Evolutionary conservation across 2,797 vertebrate species (phyloP), one percentile per base, ranked within the genome.

Genomic region (Nasua narica): DNA sequence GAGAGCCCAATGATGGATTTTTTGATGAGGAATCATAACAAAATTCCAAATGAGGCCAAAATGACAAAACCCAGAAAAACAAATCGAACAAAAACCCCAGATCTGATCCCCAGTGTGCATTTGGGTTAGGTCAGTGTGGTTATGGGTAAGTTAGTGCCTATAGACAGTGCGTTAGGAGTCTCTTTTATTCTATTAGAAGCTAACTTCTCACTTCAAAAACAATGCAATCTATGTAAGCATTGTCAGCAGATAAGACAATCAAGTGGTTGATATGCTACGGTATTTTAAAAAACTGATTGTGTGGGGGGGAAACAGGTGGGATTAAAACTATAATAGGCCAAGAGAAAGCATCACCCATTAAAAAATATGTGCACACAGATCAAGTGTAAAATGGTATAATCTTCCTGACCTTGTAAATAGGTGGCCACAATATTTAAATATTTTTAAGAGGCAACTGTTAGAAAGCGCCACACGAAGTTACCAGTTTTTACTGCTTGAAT

Each of bases 361-460:
- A 95, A 84, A 92, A 37, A 69, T 52, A 76, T 0, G n/a, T 65
- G 86, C 58, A 87, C 8, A 50, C 15, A 58, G 52, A 69, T 23
- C 37, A 91, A 92, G 7, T 83, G 56, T 67, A 90, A 85, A 96
- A 92, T 29, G 40, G 21, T 48, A 84, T 56, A 70, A 92, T 67
- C 78, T 96, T 76, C 54, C 50, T 97, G 94, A 97, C 94, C 90
- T 96, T 97, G 90, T n/a, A 88, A 85, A 91, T 9, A 86, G 54
- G 89, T 93, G 58, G 83, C n/a, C 91, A 16, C 70, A 97, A 78
- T 62, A 77, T 7, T 72, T 60, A 83, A 65, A 16, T 65, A 74
- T 74, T 74, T 90, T 67, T 72, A 60, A 50, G 6, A 65, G 14
- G 35, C 65, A 85, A 91, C 19, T 82, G 32, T 48, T 92, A 86